Conservation (phyloP, 2,113 vertebrate genomes). For the Pygoscelis antarcticus region DNA sequence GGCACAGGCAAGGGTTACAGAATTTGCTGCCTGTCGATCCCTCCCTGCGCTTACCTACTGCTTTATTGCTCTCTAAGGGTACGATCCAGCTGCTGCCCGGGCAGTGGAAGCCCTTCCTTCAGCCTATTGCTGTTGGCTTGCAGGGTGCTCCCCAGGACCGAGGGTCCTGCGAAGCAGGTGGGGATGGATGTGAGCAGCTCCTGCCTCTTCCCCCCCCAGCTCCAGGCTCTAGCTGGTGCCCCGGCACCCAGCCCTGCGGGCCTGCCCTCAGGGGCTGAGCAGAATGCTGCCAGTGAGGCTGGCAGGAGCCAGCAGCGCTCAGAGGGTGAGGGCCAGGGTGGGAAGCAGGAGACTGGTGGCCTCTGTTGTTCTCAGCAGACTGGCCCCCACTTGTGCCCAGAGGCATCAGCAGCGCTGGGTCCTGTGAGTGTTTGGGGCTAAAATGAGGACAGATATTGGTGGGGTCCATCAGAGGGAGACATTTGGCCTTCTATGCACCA, state of each 20-base stretch:
- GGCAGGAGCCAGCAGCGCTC: neutral
- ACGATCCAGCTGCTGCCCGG: neutral
- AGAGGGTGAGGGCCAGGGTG: rapidly evolving
- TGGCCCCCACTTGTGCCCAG: rapidly evolving
- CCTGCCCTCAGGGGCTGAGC: neutral
- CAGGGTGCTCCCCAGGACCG: neutral
- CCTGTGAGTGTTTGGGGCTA: neutral
- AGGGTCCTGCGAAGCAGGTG: neutral
- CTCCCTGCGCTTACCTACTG: rapidly evolving
- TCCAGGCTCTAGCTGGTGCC: neutral
- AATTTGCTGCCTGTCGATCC: neutral
- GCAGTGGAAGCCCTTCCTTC: neutral
- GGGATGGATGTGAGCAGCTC: neutral
- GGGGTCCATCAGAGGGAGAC: neutral
- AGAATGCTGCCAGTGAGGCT: rapidly evolving
- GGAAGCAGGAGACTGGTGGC: neutral
- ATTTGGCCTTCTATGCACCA: neutral
- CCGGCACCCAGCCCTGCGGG: neutral
- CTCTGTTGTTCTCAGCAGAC: neutral
- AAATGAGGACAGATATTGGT: neutral
- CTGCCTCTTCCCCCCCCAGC: neutral
- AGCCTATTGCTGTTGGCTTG: neutral
- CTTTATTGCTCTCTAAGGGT: neutral
- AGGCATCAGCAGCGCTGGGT: neutral
- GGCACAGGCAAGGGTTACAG: neutral